A percentile compares a stretch with the other conserved stretches of the same genome.
phyloP scores from a whole-genome alignment of 1,140 invertebrate species.

The Camponotus vicinus region DNA sequence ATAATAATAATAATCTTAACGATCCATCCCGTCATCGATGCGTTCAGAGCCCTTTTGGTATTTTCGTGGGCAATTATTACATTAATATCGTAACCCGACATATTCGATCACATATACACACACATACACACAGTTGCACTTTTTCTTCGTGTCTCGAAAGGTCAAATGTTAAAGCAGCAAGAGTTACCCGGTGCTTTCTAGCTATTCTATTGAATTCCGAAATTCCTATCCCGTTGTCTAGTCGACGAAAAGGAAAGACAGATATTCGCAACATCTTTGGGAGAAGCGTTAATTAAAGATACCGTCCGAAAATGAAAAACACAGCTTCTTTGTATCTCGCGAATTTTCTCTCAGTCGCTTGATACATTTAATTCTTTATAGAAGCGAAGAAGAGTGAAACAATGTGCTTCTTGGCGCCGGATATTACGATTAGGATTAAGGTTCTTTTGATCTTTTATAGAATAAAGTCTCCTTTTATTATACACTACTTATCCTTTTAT shows the following conservation, averaged over 20 bases:
- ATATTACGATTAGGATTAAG: neutral
- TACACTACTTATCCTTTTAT: neutral
- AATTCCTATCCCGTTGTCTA: neutral
- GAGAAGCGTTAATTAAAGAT: constrained; percentile 40
- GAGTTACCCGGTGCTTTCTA: neutral
- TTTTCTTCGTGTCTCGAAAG: constrained; percentile 12
- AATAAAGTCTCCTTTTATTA: neutral
- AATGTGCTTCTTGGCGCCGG: neutral
- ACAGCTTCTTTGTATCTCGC: neutral
- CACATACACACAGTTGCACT: neutral
- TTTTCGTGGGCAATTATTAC: constrained; percentile 54
- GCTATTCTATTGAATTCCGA: constrained; percentile 30
- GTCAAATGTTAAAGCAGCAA: constrained; percentile 25
- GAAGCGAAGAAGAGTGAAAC: neutral
- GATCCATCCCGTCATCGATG: constrained; percentile 27
- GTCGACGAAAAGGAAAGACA: neutral
- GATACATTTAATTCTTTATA: constrained; percentile 40
- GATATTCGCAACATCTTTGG: constrained; percentile 1
- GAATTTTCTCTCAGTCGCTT: constrained; percentile 15
- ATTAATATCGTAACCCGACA: constrained; percentile 17
- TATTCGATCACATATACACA: neutral
- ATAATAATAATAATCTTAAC: constrained; percentile 48
- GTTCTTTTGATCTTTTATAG: neutral
- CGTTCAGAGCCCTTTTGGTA: constrained; percentile 31
- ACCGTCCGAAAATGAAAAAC: constrained; percentile 4